A percentile compares a stretch with the other conserved stretches of the same genome.
These are phyloP conservation scores for Chromis chromis DNA, from an alignment of 2,797 vertebrate genomes.

Conservation along the genomic window DNA sequence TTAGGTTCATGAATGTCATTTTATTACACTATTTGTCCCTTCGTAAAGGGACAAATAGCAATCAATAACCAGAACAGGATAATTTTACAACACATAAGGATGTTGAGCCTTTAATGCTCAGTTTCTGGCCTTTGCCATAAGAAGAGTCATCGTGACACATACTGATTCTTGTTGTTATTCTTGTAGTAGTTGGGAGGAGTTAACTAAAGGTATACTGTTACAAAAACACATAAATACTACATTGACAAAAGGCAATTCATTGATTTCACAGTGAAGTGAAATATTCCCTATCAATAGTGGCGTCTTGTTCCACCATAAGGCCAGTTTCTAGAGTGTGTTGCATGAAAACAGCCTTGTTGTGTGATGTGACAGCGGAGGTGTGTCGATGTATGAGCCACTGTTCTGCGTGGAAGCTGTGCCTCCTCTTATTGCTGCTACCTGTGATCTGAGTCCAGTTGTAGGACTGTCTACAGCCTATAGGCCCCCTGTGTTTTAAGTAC, in stretches of 20 bases:
- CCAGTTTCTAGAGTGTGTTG: slow-evolving; percentile 34
- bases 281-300: neutral
- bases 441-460: slow-evolving; percentile 73
- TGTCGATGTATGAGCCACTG: slow-evolving; percentile 67
- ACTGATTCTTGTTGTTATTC: neutral
- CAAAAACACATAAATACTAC: too few relatives aligned
- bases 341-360: slow-evolving; percentile 60
- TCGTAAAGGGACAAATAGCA: neutral
- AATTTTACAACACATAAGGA: too few relatives aligned
- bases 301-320: slow-evolving; percentile 1
- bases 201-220: too few relatives aligned
- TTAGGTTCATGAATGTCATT: neutral
- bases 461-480: slow-evolving; percentile 52
- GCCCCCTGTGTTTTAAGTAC: slow-evolving; percentile 67
- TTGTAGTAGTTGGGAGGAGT: too few relatives aligned
- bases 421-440: slow-evolving; percentile 74
- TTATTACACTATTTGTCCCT: too few relatives aligned
- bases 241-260: neutral
- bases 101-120: neutral
- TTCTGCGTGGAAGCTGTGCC: slow-evolving; percentile 61
- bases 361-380: slow-evolving; percentile 36
- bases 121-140: neutral
- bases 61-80: neutral
- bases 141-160: neutral
- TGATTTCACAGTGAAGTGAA: neutral